Conservation (phyloP, 2,797 vertebrate genomes). For the Artibeus lituratus region DNA sequence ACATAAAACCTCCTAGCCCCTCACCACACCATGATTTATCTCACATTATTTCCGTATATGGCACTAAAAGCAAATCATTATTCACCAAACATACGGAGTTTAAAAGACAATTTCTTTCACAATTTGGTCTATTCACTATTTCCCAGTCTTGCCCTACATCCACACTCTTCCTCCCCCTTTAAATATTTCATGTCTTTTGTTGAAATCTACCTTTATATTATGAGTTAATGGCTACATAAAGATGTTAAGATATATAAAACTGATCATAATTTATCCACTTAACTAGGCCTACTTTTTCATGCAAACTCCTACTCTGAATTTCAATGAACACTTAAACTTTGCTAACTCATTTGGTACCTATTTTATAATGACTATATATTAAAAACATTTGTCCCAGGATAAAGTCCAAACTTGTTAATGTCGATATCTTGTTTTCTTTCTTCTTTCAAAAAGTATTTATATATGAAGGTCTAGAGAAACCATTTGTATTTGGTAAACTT, state of each 20-base stretch:
- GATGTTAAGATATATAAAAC: not conserved
- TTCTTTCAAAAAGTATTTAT: not conserved
- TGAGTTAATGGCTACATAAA: not conserved
- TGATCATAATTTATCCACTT: not conserved
- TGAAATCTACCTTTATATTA: not conserved
- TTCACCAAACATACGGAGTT: not conserved
- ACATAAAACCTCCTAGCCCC: rapidly evolving
- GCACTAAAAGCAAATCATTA: not conserved
- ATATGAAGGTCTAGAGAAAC: not conserved
- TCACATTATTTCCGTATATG: not conserved
- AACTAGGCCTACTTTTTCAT: not conserved
- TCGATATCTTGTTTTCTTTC: not conserved
- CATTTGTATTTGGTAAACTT: not conserved
- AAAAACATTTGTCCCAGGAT: not conserved
- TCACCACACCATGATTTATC: not conserved
- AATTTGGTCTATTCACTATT: not conserved
- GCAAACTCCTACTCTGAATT: not conserved
- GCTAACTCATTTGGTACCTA: not conserved
- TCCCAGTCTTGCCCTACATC: not conserved
- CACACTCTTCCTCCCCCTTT: not conserved
- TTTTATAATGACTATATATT: not conserved
- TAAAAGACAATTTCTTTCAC: not conserved
- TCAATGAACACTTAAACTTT: not conserved
- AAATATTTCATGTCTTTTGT: not conserved
- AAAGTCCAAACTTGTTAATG: not conserved